Base-by-base conservation (phyloP, 2,797 vertebrate genomes). In the Syngnathus rostellatus region DNA sequence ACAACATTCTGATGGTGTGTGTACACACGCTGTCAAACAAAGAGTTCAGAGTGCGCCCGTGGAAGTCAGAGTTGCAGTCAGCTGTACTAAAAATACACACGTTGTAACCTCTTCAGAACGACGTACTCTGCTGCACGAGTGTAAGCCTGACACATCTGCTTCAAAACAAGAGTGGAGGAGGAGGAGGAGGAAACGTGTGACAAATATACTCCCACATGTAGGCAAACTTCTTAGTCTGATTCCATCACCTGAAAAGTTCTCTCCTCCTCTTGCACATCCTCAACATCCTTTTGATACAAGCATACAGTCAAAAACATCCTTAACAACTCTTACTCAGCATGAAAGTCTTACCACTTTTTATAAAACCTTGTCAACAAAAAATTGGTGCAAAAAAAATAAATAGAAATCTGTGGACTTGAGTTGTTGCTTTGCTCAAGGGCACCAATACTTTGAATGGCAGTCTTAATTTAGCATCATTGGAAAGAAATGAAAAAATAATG, bases 11-110 rank as follows among this genome's bases (percentile, higher is more conserved):
- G 7, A 39, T 10, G 6, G 17, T 19, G 21, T 39, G 2, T 8
- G 19, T 43, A 58, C 41, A 40, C 51, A 39, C 41, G 64, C 8
- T 48, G 60, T 8, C 25, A 10, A 61, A 37, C 41, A 64, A 70
- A 16, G 63, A 75, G 75, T 70, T 74, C 60, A 25, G 45, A 63
- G 68, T 12, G 59, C 67, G 69, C 65, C 65, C 72, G 76, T 43
- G 41, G 60, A 41, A 62, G 73, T 77, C 78, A 64, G 65, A 76
- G 70, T 72, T 73, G 65, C 71, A 69, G 79, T 77, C 72, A 69
- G 74, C 67, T 79, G 82, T 72, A 51, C 79, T 83, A 83, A 79
- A 78, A 80, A 83, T 79, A 82, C 64, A 72, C 76, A 75, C 55
- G 63, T 74, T 70, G 69, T 55, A 76, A 73, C 67, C 73, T 69